Conservation (phyloP, 1,140 invertebrate genomes). For the Battus philenor region DNA sequence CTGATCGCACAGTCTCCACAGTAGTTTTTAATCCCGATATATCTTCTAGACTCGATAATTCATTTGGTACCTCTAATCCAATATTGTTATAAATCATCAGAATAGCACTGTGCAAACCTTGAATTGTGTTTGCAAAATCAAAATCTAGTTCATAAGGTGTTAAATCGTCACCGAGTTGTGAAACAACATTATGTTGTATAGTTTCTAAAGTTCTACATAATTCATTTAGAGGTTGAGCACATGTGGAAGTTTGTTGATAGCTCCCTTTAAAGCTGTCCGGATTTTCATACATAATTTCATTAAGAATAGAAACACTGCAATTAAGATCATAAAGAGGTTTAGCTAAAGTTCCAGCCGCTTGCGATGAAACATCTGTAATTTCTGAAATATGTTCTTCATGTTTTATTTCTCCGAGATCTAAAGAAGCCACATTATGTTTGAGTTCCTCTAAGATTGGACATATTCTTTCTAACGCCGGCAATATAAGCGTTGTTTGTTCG, state of each 20-base stretch:
- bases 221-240: conserved; percentile 74
- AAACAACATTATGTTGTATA: conserved; percentile 68
- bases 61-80: conserved; percentile 59
- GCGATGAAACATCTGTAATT: conserved; percentile 54
- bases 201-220: conserved; percentile 67
- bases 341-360: conserved; percentile 37
- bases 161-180: conserved; percentile 51
- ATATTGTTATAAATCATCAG: conserved; percentile 71
- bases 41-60: conserved; percentile 76
- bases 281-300: conserved; percentile 54
- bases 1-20: conserved; percentile 56
- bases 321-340: conserved; percentile 58
- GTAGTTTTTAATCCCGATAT: conserved; percentile 76
- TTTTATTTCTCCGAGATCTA: conserved; percentile 23
- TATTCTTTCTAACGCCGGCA: conserved; percentile 41
- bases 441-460: conserved; percentile 42
- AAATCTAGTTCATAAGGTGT: conserved; percentile 32
- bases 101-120: conserved; percentile 75
- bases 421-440: conserved; percentile 41
- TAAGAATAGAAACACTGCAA: conserved; percentile 49
- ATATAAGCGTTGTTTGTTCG: conserved; percentile 28
- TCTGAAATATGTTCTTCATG: conserved; percentile 44
- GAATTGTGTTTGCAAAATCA: conserved; percentile 70
- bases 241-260: conserved; percentile 58
- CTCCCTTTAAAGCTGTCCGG: conserved; percentile 51